Conservation (phyloP, 1,140 invertebrate species). For the Drosophila rhopaloa region DNA sequence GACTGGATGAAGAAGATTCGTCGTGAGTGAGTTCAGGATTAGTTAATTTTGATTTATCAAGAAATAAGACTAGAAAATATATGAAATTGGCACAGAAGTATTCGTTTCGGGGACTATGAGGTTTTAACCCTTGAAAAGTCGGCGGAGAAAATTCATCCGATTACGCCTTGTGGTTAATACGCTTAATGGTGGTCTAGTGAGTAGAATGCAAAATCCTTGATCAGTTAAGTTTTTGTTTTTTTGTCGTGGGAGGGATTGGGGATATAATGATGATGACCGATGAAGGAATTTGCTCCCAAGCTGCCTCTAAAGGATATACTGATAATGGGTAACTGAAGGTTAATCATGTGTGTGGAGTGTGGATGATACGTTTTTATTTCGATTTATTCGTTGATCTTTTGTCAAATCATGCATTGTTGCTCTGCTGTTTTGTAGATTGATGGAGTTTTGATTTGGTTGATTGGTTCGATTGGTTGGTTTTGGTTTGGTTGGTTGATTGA, state of each 20-base stretch:
- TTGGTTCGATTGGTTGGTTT: conserved; percentile 40
- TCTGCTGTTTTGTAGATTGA: conserved; percentile 41
- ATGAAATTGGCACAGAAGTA: conserved; percentile 41
- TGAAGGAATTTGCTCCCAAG: conserved; percentile 1
- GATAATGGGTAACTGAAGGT: not conserved
- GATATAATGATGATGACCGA: not conserved
- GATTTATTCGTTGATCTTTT: conserved; percentile 49
- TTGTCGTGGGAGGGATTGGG: not conserved
- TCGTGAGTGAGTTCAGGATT: not conserved
- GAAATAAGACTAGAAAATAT: conserved; percentile 31
- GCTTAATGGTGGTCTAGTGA: not conserved
- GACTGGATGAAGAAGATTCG: not conserved
- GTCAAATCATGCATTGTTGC: conserved; percentile 38
- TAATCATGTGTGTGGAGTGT: conserved; percentile 10
- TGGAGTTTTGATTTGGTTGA: conserved; percentile 43
- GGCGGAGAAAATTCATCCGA: not conserved
- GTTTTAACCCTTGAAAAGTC: not conserved
- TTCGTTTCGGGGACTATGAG: conserved; percentile 1
- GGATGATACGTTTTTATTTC: conserved; percentile 33
- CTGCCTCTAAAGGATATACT: conserved; percentile 1
- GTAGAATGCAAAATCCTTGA: not conserved
- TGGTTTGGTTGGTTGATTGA: conserved; percentile 51
- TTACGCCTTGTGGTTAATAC: not conserved
- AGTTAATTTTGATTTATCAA: conserved; percentile 1
- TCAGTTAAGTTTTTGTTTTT: not conserved